Evolutionary conservation across 2,113 vertebrate genomes (phyloP).

Genomic region (Odobenus rosmarus): DNA sequence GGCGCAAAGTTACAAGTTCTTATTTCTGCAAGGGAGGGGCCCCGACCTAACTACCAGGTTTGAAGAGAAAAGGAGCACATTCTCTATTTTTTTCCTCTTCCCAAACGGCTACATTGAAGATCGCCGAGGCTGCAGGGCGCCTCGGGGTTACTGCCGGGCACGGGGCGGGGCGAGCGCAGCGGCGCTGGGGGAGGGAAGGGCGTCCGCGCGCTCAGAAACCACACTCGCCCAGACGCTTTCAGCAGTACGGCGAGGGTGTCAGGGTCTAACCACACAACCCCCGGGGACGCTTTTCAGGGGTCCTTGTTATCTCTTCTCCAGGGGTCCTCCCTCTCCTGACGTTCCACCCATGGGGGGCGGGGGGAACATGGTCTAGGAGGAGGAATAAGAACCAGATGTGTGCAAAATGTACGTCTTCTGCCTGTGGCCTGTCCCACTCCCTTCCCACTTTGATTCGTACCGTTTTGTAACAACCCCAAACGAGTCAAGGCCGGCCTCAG

Average conservation of each 20-base stretch:
- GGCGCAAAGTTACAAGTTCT: not conserved
- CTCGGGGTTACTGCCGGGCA: constrained; percentile 86
- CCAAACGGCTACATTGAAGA: not conserved
- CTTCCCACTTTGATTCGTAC: not conserved
- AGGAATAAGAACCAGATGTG: constrained; percentile 55
- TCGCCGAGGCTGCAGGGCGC: not conserved
- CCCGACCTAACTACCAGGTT: not conserved
- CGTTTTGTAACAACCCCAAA: not conserved
- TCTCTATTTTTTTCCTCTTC: not conserved
- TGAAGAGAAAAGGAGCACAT: not conserved
- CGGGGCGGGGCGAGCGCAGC: not conserved
- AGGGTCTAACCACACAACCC: not conserved
- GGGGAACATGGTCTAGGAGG: not conserved
- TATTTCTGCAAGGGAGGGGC: not conserved
- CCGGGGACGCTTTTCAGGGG: not conserved
- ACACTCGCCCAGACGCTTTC: not conserved
- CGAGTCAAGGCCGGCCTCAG: not conserved
- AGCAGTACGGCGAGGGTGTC: not conserved
- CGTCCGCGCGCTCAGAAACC: not conserved
- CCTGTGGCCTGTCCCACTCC: not conserved
- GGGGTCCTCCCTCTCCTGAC: not conserved
- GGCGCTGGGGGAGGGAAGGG: not conserved
- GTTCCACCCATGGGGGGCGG: not conserved
- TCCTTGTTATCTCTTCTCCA: not conserved
- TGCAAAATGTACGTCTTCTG: not conserved